Evolutionary conservation across 2,888 invertebrate genomes (phyloP).

Genomic region (Lomographa bimaculata): DNA sequence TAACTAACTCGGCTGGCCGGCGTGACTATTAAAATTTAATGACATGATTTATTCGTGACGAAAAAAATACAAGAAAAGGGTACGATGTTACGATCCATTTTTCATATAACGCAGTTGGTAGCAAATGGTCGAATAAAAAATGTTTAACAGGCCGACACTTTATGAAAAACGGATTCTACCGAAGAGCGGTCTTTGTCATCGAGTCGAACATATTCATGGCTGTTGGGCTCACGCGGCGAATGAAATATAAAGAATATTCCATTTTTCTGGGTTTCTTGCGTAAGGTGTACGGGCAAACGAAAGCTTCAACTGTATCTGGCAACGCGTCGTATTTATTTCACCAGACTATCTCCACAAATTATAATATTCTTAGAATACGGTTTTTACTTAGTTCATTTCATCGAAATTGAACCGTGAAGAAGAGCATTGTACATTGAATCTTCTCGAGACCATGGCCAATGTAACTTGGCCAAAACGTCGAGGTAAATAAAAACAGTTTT

Average conservation of each 20-base stretch:
- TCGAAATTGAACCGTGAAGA: no score
- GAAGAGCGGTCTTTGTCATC: constrained; percentile 78
- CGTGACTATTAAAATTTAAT: constrained; percentile 84
- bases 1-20: constrained; percentile 71
- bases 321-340: no score
- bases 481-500: no score
- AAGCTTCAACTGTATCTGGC: constrained; percentile 47
- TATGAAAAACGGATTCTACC: constrained; percentile 77
- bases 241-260: constrained; percentile 79
- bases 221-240: constrained; percentile 78
- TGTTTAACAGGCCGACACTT: constrained; percentile 81
- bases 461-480: no score
- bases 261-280: constrained; percentile 78
- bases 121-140: constrained; percentile 83
- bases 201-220: constrained; percentile 76
- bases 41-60: constrained; percentile 79
- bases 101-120: constrained; percentile 84
- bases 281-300: constrained; percentile 50
- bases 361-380: no score
- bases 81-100: constrained; percentile 81
- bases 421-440: no score
- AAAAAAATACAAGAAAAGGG: constrained; percentile 78
- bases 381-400: no score
- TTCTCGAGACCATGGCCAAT: no score
- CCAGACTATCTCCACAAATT: no score